A percentile compares a stretch with the other conserved stretches of the same genome.
Conservation (phyloP, 2,888 invertebrate genomes). For the Epinotia ramella region DNA sequence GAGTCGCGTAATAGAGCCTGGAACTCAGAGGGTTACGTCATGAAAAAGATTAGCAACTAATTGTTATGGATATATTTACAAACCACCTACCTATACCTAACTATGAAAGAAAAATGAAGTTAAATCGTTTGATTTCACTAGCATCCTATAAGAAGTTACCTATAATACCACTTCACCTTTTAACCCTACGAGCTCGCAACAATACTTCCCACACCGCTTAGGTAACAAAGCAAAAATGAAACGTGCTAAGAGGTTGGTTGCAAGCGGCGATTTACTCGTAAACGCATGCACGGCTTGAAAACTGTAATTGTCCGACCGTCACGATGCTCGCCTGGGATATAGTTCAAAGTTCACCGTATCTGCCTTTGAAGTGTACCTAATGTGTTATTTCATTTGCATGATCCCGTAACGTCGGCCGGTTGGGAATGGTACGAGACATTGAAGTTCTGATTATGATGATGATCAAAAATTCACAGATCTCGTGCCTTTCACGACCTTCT, state of each 20-base stretch:
- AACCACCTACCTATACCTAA: too few relatives aligned
- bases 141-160: neutral
- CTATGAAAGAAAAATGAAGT: too few relatives aligned
- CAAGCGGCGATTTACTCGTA: slow-evolving; percentile 58
- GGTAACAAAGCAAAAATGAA: slow-evolving; percentile 44
- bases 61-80: too few relatives aligned
- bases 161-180: neutral
- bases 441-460: too few relatives aligned
- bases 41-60: too few relatives aligned
- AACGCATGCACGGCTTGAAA: slow-evolving; percentile 63
- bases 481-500: too few relatives aligned
- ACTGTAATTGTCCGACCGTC: slow-evolving; percentile 70
- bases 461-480: too few relatives aligned
- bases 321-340: slow-evolving; percentile 67
- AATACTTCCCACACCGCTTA: slow-evolving; percentile 24
- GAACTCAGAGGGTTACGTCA: too few relatives aligned
- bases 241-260: slow-evolving; percentile 49
- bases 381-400: slow-evolving; percentile 46
- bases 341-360: slow-evolving; percentile 73
- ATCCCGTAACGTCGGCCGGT: neutral
- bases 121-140: too few relatives aligned
- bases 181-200: slow-evolving; percentile 11
- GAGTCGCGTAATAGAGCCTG: too few relatives aligned
- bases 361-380: slow-evolving; percentile 50
- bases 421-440: neutral